phyloP scores from a whole-genome alignment of 2,797 vertebrate species.

The Tenualosa ilisha region DNA sequence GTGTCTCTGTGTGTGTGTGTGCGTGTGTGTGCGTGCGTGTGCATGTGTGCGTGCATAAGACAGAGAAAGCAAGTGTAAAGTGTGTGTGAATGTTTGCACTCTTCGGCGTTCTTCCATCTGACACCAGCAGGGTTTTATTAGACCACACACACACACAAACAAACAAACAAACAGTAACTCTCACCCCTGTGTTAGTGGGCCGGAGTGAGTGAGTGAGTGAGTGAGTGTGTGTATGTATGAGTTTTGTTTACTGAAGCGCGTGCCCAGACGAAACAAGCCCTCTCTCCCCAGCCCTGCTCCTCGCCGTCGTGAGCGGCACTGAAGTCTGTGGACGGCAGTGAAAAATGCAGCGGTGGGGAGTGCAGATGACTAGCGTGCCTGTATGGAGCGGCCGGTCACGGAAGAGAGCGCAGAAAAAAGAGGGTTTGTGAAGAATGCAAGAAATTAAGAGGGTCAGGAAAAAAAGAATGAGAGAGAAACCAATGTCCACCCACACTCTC shows the following conservation, averaged over 20 bases:
- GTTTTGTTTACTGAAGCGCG: slow-evolving; percentile 1
- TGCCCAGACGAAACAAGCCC: neutral
- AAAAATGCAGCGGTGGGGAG: slow-evolving; percentile 59
- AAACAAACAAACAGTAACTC: neutral
- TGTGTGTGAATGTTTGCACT: neutral
- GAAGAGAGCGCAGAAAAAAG: slow-evolving; percentile 39
- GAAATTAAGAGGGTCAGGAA: slow-evolving; percentile 54
- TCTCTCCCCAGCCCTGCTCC: neutral
- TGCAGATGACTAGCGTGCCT: slow-evolving; percentile 60
- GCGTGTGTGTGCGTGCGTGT: slow-evolving; percentile 46
- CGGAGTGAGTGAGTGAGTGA: neutral
- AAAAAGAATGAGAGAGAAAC: slow-evolving; percentile 18
- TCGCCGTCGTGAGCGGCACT: slow-evolving; percentile 49
- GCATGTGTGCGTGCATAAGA: neutral
- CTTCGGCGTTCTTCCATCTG: neutral
- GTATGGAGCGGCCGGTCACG: slow-evolving; percentile 57
- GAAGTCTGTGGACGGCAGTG: slow-evolving; percentile 57
- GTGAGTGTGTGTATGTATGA: too few relatives aligned
- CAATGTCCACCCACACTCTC: slow-evolving; percentile 17
- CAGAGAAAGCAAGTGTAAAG: too few relatives aligned
- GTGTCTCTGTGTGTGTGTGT: slow-evolving; percentile 25
- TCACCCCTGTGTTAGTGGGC: neutral
- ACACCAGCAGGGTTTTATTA: too few relatives aligned
- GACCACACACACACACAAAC: neutral
- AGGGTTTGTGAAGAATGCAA: slow-evolving; percentile 57